Evolutionary conservation across 1,140 invertebrate species (phyloP).

Genomic region (Neotoxoptera formosana): DNA sequence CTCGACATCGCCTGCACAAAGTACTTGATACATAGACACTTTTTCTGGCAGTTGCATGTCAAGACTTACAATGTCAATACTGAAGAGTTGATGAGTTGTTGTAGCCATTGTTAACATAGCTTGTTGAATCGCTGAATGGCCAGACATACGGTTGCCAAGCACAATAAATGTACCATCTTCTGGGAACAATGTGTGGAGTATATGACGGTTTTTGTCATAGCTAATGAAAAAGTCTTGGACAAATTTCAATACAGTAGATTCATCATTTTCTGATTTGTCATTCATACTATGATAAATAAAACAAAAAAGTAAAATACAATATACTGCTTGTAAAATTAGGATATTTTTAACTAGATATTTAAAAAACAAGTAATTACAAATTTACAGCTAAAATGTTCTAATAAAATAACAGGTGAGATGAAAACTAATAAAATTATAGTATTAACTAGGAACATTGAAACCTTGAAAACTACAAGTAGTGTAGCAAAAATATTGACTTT

Average conservation of each 20-base stretch:
- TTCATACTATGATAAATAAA: not conserved
- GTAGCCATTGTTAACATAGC: slow-evolving; percentile 44
- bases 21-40: slow-evolving; percentile 20
- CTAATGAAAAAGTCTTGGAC: slow-evolving; percentile 31
- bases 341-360: no score
- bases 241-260: slow-evolving; percentile 23
- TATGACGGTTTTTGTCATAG: slow-evolving; percentile 48
- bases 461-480: no score
- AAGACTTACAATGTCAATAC: not conserved
- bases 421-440: no score
- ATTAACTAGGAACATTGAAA: no score
- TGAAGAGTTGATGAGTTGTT: slow-evolving; percentile 6
- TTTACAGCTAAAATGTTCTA: no score
- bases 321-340: not conserved
- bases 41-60: not conserved
- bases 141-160: slow-evolving; percentile 19
- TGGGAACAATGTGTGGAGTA: slow-evolving; percentile 27
- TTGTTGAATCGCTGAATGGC: slow-evolving; percentile 41
- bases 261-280: not conserved
- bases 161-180: slow-evolving; percentile 49
- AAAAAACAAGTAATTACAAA: no score
- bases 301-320: not conserved
- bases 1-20: not conserved
- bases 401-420: no score
- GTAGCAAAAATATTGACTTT: no score